Evolutionary conservation across 2,888 invertebrate species (phyloP), one percentile per base, ranked within the genome.

Genomic region (Lordiphosa andalusiaca): DNA sequence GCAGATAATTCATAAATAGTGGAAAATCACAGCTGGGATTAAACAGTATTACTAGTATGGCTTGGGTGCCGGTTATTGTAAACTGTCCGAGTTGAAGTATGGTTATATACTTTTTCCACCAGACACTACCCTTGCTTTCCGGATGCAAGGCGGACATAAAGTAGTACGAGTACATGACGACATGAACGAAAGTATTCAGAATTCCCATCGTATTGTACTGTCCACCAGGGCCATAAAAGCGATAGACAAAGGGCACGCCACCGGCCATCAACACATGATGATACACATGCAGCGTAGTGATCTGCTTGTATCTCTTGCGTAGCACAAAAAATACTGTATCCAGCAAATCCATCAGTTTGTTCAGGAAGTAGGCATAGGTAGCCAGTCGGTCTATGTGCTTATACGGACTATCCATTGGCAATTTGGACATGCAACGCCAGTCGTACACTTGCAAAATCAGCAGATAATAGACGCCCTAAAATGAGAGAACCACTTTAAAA

Each of bases 271-370:
- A 90, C 2, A 93, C 91, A 87, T 97, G 97, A 88, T 97, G 97
- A 85, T 96, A 96, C 2, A 97, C 93, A 85, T 97, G 97, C 2
- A 97, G 91, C 83, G 95, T 94, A 0, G 95, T 93, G 25, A 97
- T 94, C 89, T 97, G 97, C 46, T 93, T 93, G 77, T 95, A 93
- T 16, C 16, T 16, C 16, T 16, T 16, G 16, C 16, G 16, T 16
- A 16, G 16, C 16, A 16, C 16, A 2, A 97, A 97, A 90, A 97
- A 97, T 9, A 95, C 91, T 0, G 95, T 95, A 81, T 95, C 95
- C 47, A 95, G 77, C 0, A 95, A 90, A 84, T 95, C 95, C 0
- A 94, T 90, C 30, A 95, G 89, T 89, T 95, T 95, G n/a, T 84
- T 87, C 9, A 80, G 56, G 6, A 72, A 81, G 23, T 73, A 59